These are phyloP conservation scores for Papilio demoleus DNA, from an alignment of 2,888 invertebrate genomes.

Conservation along the genomic window DNA sequence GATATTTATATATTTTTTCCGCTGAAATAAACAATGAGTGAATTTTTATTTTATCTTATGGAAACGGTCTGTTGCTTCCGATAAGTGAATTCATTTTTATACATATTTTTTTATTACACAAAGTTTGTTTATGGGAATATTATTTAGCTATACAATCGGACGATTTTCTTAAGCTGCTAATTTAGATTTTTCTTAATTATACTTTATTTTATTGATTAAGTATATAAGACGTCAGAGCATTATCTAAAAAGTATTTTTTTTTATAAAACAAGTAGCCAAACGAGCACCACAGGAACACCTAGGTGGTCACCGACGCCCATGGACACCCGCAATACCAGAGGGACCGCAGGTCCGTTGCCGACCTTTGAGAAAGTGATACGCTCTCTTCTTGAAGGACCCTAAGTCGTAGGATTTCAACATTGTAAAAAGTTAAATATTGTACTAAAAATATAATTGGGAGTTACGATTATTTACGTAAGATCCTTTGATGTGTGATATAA, in stretches of 20 bases:
- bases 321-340: too few relatives aligned
- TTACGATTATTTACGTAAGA: not conserved
- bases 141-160: not conserved
- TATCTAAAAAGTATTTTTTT: too few relatives aligned
- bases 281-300: too few relatives aligned
- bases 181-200: not conserved
- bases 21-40: not conserved
- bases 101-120: not conserved
- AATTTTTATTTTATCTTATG: not conserved
- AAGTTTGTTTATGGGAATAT: not conserved
- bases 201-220: too few relatives aligned
- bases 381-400: too few relatives aligned
- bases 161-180: not conserved
- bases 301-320: too few relatives aligned
- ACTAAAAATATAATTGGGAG: not conserved
- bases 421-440: not conserved
- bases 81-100: not conserved
- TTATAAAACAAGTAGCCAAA: too few relatives aligned
- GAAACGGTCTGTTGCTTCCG: not conserved
- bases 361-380: too few relatives aligned
- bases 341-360: too few relatives aligned
- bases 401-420: too few relatives aligned
- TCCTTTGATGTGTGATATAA: not conserved
- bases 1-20: constrained; percentile 7
- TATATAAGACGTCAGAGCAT: too few relatives aligned